Evolutionary conservation across 2,797 vertebrate genomes (phyloP).

Genomic region (Pantherophis alleghaniensis): DNA sequence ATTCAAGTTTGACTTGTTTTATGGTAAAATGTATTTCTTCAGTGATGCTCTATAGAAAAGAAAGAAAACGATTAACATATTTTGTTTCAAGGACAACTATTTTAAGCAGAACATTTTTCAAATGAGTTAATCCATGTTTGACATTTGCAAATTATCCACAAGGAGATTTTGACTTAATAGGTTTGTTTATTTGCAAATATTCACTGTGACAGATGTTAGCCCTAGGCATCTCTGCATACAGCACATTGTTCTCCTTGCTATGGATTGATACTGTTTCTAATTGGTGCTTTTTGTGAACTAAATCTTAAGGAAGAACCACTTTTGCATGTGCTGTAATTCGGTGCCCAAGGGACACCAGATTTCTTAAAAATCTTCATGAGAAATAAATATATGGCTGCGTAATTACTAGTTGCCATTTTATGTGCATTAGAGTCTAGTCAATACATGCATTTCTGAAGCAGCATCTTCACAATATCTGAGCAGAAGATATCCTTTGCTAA

Average conservation of each 20-base stretch:
- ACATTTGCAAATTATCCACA: conserved; percentile 32
- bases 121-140: conserved; percentile 20
- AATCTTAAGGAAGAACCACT: background rate
- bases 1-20: conserved; percentile 4
- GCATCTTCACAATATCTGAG: accelerated
- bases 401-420: background rate
- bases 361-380: background rate
- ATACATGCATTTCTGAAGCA: background rate
- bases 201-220: conserved; percentile 13
- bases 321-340: background rate
- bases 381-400: background rate
- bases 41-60: background rate
- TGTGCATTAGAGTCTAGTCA: background rate
- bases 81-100: conserved; percentile 29
- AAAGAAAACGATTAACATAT: conserved; percentile 28
- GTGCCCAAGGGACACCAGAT: background rate
- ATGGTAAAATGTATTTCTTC: background rate
- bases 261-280: background rate
- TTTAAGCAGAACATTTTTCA: conserved; percentile 18
- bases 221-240: background rate
- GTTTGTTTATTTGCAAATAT: conserved; percentile 29
- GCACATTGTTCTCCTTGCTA: conserved; percentile 10
- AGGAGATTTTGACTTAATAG: conserved; percentile 24
- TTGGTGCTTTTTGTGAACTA: conserved; percentile 1
- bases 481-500: background rate